Conservation (phyloP, 2,797 vertebrate species). For the Xyrichtys novacula region DNA sequence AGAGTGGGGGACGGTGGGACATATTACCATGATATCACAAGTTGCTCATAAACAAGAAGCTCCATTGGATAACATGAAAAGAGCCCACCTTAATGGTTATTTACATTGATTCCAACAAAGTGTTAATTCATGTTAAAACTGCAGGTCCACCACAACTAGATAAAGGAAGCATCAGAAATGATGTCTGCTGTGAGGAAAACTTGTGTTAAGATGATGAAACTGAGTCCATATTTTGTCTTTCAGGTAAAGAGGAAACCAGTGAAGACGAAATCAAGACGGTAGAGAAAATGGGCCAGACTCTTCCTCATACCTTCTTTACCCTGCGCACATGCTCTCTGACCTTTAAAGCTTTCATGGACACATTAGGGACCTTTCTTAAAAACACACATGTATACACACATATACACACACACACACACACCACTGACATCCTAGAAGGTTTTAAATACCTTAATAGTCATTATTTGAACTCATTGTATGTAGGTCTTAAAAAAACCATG, state of each 20-base stretch:
- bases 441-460: slow-evolving; percentile 86
- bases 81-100: too few species aligned
- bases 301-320: slow-evolving; percentile 81
- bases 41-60: too few species aligned
- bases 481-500: slow-evolving; percentile 81
- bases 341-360: slow-evolving; percentile 87
- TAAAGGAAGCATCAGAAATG: neutral
- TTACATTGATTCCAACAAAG: too few species aligned
- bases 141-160: too few species aligned
- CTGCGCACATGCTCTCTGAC: slow-evolving; percentile 84
- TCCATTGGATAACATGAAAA: too few species aligned
- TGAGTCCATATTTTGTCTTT: slow-evolving; percentile 41
- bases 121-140: too few species aligned
- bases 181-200: neutral
- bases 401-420: slow-evolving; percentile 31
- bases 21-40: too few species aligned
- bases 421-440: slow-evolving; percentile 83
- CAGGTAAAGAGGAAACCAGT: slow-evolving; percentile 92
- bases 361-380: slow-evolving; percentile 80
- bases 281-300: slow-evolving; percentile 81
- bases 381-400: slow-evolving; percentile 49
- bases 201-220: neutral
- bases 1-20: too few species aligned
- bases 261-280: slow-evolving; percentile 74
- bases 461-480: slow-evolving; percentile 85